Percentiles rank a stretch among this genome's conserved stretches.
Conservation (phyloP, 1,140 invertebrate species). For the Elymnias hypermnestra region DNA sequence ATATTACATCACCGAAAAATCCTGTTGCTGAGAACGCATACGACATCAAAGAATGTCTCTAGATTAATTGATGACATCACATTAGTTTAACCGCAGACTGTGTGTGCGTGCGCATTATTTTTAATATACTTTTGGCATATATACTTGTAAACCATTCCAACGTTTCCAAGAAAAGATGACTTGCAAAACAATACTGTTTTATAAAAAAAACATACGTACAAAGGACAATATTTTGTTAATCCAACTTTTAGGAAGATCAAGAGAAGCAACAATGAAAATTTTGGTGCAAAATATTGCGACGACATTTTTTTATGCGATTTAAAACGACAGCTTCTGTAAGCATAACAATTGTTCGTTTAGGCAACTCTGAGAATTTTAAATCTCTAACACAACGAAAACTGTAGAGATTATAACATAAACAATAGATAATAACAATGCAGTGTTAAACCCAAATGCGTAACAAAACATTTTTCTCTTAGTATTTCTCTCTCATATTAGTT, state of each 20-base stretch:
- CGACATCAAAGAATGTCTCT: slow-evolving; percentile 42
- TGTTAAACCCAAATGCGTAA: slow-evolving; percentile 41
- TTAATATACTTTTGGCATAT: slow-evolving; percentile 1
- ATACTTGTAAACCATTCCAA: slow-evolving; percentile 9
- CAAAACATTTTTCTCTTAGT: slow-evolving; percentile 58
- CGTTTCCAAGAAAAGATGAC: slow-evolving; percentile 6
- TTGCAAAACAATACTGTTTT: neutral
- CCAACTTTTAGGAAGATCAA: neutral
- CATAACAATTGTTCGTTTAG: no score
- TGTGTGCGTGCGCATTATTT: slow-evolving; percentile 4
- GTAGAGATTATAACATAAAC: neutral
- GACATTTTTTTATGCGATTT: neutral
- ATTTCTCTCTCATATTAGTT: slow-evolving; percentile 64
- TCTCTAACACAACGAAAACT: neutral
- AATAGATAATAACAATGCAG: slow-evolving; percentile 20
- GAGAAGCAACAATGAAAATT: slow-evolving; percentile 1
- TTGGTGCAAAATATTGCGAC: neutral
- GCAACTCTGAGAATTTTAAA: neutral
- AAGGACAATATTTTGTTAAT: neutral
- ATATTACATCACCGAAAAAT: slow-evolving; percentile 9
- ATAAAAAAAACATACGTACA: neutral
- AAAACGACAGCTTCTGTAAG: slow-evolving; percentile 7
- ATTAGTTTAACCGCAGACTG: slow-evolving; percentile 28
- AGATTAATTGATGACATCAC: slow-evolving; percentile 41
- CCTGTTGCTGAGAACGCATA: slow-evolving; percentile 6